Percentiles rank a stretch among this genome's conserved stretches.
phyloP scores from a whole-genome alignment of 2,797 vertebrate genomes.

The Anableps anableps region DNA sequence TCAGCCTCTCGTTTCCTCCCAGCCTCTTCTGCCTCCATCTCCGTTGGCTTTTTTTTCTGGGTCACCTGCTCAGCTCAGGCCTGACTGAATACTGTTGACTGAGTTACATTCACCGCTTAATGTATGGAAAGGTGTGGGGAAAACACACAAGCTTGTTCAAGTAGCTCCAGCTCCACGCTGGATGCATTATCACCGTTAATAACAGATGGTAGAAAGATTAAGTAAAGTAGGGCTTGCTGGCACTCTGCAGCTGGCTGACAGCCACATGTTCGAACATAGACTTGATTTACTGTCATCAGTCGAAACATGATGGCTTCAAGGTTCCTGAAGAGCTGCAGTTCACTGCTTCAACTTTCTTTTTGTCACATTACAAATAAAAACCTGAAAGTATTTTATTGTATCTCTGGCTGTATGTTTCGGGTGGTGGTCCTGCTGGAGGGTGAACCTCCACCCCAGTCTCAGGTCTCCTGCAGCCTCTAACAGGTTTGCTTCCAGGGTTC shows the following conservation, averaged over 20 bases:
- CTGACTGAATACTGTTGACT: constrained; percentile 72
- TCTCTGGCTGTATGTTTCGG: too few species aligned
- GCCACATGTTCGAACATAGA: constrained; percentile 3
- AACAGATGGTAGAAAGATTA: constrained; percentile 48
- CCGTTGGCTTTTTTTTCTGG: constrained; percentile 78
- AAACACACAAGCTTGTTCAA: constrained; percentile 34
- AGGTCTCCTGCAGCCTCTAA: too few species aligned
- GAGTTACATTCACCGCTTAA: constrained; percentile 65
- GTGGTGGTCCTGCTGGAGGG: too few species aligned
- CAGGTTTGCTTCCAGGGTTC: too few species aligned
- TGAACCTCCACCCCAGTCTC: too few species aligned
- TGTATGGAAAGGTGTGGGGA: constrained; percentile 12
- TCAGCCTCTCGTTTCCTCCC: constrained; percentile 50
- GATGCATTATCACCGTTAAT: constrained; percentile 58
- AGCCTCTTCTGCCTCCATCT: constrained; percentile 52
- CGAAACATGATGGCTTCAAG: not conserved
- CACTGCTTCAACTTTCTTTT: too few species aligned
- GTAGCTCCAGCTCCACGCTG: constrained; percentile 26
- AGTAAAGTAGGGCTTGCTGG: constrained; percentile 19
- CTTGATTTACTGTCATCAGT: constrained; percentile 4
- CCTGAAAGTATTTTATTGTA: too few species aligned
- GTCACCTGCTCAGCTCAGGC: constrained; percentile 77
- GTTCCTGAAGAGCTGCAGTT: constrained; percentile 1
- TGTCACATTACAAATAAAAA: too few species aligned
- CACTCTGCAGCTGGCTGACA: constrained; percentile 7